phyloP scores from a whole-genome alignment of 2,888 invertebrate species.

The Tinea trinotella region DNA sequence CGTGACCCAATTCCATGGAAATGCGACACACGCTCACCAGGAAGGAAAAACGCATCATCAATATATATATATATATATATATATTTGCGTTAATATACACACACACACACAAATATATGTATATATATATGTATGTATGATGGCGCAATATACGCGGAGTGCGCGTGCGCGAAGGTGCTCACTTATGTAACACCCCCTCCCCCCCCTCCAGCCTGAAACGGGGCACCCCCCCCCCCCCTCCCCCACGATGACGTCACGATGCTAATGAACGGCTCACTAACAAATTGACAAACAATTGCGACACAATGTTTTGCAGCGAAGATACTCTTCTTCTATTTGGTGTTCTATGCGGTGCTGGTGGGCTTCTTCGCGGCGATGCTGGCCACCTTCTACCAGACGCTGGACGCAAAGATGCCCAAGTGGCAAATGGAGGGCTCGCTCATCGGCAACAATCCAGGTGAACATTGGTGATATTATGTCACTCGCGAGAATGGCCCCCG shows the following conservation, averaged over 20 bases:
- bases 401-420: slow-evolving; percentile 88
- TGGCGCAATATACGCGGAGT: too few species aligned
- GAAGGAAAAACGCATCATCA: too few species aligned
- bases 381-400: slow-evolving; percentile 94
- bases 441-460: slow-evolving; percentile 96
- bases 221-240: not conserved
- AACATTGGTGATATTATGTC: slow-evolving; percentile 21
- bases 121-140: too few species aligned
- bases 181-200: not conserved
- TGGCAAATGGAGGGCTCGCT: slow-evolving; percentile 90
- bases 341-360: slow-evolving; percentile 93
- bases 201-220: not conserved
- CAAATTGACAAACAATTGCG: slow-evolving; percentile 20
- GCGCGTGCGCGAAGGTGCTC: slow-evolving; percentile 1
- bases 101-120: too few species aligned
- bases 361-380: slow-evolving; percentile 96
- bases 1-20: too few species aligned
- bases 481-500: too few species aligned
- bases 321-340: slow-evolving; percentile 95
- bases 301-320: slow-evolving; percentile 80
- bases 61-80: too few species aligned
- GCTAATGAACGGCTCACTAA: slow-evolving; percentile 22
- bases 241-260: not conserved
- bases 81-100: too few species aligned
- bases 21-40: too few species aligned